Conservation (phyloP, 2,113 vertebrate genomes). For the Nannospalax galili region DNA sequence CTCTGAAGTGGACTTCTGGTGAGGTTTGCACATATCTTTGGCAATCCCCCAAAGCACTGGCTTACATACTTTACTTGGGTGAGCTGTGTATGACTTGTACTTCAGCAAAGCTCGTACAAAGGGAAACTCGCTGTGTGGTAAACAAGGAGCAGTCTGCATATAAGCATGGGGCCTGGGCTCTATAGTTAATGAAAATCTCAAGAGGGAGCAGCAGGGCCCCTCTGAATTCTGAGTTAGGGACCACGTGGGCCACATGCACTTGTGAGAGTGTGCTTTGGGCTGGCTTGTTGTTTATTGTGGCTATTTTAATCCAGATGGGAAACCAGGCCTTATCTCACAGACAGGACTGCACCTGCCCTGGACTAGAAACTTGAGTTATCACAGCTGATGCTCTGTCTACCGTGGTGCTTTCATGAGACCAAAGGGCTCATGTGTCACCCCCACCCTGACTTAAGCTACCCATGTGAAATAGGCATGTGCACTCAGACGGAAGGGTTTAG, state of each 20-base stretch:
- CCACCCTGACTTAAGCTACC: neutral
- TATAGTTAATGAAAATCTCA: neutral
- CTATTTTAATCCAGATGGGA: neutral
- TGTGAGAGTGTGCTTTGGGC: fast-evolving
- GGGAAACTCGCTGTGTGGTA: neutral
- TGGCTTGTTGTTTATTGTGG: neutral
- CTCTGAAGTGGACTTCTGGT: neutral
- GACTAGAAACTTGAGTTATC: fast-evolving
- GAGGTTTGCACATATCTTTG: no score
- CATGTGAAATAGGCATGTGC: neutral
- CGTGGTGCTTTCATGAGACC: no score
- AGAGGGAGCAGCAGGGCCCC: neutral
- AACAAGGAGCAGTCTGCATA: no score
- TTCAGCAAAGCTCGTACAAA: neutral
- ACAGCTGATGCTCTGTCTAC: neutral
- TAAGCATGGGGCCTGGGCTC: neutral
- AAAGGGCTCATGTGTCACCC: neutral
- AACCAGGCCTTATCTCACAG: neutral
- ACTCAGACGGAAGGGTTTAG: no score
- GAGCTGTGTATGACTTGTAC: neutral
- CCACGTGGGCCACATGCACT: fast-evolving
- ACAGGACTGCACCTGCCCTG: fast-evolving
- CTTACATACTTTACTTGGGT: neutral
- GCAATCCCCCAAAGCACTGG: neutral
- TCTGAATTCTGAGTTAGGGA: neutral